Base-by-base conservation (phyloP, 1,140 invertebrate species). In the Drosophila ambigua region DNA sequence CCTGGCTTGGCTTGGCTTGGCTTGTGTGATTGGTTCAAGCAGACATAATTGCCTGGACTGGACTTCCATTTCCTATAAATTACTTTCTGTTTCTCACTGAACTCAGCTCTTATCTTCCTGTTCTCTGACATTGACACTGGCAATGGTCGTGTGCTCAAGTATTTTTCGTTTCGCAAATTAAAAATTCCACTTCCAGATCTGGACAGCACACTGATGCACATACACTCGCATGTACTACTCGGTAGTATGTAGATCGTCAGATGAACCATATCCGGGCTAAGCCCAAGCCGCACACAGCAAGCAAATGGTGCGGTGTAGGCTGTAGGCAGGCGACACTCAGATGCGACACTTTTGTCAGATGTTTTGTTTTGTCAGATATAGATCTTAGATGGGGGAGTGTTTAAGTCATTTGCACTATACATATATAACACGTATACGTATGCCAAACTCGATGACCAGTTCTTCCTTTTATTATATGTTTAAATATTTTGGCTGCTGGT, bases 181-280 rank as follows among this genome's bases (percentile, higher is more conserved):
- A 83, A 79, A 87, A 89, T 79, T 76, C 55, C 79, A 72, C 72
- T 73, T 77, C 65, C 83, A 88, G 77, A 69, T 65, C 60, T 50
- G 60, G 60, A 23, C 31, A 16, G 63, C 20, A 46, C 16, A 28
- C 24, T 51, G 24, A 24, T 52, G 50, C 16, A 31, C 55, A 64
- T 15, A 52, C 28, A 52, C 28, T 26, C 20, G 20, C 2, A 20
- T 20, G 20, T 24, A 39, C 23, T 16, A 15, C 9, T 8, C 46
- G 16, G 35, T 41, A 24, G 2, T 31, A 11, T 58, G 45, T 44
- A 69, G 66, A 65, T 63, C 59, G 72, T 81, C 74, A 88, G 79
- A 87, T 88, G 83, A 88, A 87, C 79, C 72, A 72, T 83, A 87
- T 87, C 83, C 83, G 83, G 26, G 83, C 83, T 88, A 49, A 44